A percentile compares a stretch with the other conserved stretches of the same genome.
phyloP scores from a whole-genome alignment of 2,113 vertebrate genomes.

The Mungos mungo region DNA sequence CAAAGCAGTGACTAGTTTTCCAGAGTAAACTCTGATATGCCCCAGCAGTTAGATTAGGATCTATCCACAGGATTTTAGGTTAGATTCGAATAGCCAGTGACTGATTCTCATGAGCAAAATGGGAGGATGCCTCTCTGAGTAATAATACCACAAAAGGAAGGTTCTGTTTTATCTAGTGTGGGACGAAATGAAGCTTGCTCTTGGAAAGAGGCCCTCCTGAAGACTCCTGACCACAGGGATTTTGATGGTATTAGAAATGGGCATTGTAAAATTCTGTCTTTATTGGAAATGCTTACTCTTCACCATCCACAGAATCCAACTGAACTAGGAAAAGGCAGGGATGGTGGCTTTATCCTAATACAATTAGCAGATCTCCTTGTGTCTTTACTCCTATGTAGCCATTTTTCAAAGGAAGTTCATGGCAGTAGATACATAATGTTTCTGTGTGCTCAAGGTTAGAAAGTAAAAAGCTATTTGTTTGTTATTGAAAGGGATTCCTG shows the following conservation, averaged over 20 bases:
- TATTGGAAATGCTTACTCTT: not conserved
- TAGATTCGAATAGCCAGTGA: not conserved
- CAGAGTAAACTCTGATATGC: not conserved
- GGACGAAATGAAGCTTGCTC: not conserved
- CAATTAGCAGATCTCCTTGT: not conserved
- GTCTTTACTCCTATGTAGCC: rapidly evolving
- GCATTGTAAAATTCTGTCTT: not conserved
- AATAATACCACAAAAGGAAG: not conserved
- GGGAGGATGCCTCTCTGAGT: not conserved
- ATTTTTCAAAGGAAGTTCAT: not conserved
- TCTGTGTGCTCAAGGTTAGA: not conserved
- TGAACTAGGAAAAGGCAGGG: not conserved
- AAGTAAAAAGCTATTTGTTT: not conserved
- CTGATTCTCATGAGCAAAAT: not conserved
- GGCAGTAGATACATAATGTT: not conserved
- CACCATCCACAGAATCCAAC: not conserved
- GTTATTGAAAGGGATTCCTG: not conserved
- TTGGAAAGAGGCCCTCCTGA: not conserved
- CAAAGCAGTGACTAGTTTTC: constrained; percentile 31
- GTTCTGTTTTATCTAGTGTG: not conserved
- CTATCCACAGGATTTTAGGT: not conserved
- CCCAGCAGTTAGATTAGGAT: not conserved
- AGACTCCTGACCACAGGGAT: not conserved
- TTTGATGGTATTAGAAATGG: not conserved
- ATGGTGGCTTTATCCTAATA: not conserved